Conservation (phyloP, 2,113 vertebrate genomes). For the Puntigrus tetrazona region DNA sequence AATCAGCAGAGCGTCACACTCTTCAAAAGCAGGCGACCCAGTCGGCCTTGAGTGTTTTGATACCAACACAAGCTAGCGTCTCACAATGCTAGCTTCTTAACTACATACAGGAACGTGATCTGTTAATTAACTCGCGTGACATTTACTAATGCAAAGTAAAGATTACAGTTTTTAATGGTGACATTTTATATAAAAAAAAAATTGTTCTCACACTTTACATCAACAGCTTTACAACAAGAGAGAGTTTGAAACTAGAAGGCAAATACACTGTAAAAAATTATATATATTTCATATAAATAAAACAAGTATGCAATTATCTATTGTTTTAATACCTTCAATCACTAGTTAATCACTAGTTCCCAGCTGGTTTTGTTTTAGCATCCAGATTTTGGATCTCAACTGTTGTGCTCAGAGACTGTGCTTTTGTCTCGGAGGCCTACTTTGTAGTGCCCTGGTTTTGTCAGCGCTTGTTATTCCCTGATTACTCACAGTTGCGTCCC, state of each 20-base stretch:
- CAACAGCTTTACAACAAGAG: background rate
- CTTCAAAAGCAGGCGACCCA: background rate
- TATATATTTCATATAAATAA: too few species aligned
- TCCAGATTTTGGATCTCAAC: background rate
- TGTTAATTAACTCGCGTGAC: background rate
- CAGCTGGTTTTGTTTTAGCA: background rate
- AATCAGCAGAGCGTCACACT: background rate
- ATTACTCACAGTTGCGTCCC: too few species aligned
- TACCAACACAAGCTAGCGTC: background rate
- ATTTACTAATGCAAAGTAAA: background rate
- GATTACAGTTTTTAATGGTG: background rate
- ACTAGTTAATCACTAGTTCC: too few species aligned
- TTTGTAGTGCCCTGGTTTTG: too few species aligned
- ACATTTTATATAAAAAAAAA: too few species aligned
- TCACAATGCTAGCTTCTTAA: background rate
- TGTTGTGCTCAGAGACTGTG: too few species aligned
- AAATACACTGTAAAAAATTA: background rate
- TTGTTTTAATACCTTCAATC: too few species aligned
- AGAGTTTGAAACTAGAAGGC: background rate
- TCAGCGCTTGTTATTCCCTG: too few species aligned
- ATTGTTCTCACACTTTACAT: background rate
- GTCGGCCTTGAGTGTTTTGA: background rate
- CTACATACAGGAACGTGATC: background rate
- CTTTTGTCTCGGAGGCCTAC: too few species aligned
- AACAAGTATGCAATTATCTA: too few species aligned